phyloP scores from a whole-genome alignment of 2,888 invertebrate species.

The Latrodectus elegans region DNA sequence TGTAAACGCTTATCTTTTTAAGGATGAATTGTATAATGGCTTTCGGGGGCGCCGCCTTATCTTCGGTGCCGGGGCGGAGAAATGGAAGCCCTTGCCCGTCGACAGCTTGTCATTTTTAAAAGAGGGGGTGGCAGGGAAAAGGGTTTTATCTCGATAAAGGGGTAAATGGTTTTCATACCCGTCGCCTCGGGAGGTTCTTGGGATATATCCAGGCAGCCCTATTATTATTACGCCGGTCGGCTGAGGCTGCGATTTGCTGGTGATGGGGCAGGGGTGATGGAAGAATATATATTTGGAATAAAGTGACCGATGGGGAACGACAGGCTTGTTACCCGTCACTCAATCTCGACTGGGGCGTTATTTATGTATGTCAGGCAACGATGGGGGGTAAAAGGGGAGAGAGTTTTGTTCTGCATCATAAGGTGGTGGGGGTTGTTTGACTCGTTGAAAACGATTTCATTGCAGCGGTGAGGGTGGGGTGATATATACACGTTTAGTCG shows the following conservation, averaged over 20 bases:
- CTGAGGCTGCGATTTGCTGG: constrained; percentile 32
- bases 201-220: constrained; percentile 28
- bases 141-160: constrained; percentile 59
- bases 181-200: constrained; percentile 38
- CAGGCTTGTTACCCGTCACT: constrained; percentile 61
- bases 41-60: constrained; percentile 59
- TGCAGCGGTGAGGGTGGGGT: constrained; percentile 3
- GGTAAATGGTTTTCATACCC: constrained; percentile 64
- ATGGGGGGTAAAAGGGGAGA: neutral
- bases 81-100: constrained; percentile 36
- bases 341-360: constrained; percentile 7
- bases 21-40: constrained; percentile 70
- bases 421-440: neutral
- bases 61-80: constrained; percentile 39
- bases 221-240: constrained; percentile 47
- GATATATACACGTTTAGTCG: neutral
- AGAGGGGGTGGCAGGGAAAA: constrained; percentile 16
- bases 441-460: constrained; percentile 17
- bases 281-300: constrained; percentile 56
- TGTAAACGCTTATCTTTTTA: constrained; percentile 70
- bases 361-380: neutral
- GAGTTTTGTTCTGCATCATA: neutral
- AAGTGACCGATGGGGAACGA: constrained; percentile 59
- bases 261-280: constrained; percentile 16
- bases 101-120: constrained; percentile 67